A percentile compares a stretch with the other conserved stretches of the same genome.
Conservation (phyloP, 2,888 invertebrate species). For the Drosophila maculinotata region DNA sequence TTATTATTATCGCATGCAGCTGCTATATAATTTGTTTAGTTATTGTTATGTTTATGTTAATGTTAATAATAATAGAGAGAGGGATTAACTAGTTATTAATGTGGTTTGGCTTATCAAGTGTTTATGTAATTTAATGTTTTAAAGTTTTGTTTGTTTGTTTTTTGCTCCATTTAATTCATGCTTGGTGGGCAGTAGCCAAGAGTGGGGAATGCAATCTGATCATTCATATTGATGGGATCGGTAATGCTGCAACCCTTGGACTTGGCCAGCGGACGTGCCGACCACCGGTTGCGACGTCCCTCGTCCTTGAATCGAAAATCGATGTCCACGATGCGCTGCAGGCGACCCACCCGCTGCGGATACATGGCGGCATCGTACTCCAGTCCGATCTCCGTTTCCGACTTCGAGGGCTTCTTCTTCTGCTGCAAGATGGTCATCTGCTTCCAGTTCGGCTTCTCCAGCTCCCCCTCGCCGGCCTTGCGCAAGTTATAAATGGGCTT, state of each 20-base stretch:
- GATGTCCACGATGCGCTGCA: conserved; percentile 34
- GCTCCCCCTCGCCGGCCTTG: conserved; percentile 43
- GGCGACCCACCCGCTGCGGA: conserved; percentile 39
- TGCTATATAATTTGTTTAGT: too few species aligned
- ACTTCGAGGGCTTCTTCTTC: conserved; percentile 10
- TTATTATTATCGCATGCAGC: too few species aligned
- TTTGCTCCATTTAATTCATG: too few species aligned
- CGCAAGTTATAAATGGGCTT: conserved; percentile 48
- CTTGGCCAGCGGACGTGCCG: not conserved
- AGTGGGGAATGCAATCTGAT: conserved; percentile 42
- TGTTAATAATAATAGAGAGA: too few species aligned
- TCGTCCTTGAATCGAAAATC: conserved; percentile 48
- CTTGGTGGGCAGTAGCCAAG: conserved; percentile 9
- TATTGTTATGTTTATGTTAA: too few species aligned
- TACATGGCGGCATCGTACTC: conserved; percentile 25
- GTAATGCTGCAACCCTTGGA: not conserved
- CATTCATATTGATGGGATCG: conserved; percentile 33
- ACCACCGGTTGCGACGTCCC: conserved; percentile 15
- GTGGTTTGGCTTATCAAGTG: too few species aligned
- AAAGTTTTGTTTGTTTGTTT: too few species aligned
- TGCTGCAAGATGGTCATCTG: conserved; percentile 33
- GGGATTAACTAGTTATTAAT: too few species aligned
- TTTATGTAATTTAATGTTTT: too few species aligned
- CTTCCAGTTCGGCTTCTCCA: conserved; percentile 25
- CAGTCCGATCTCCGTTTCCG: not conserved